These are phyloP conservation scores for Batillaria attramentaria DNA, from an alignment of 1,140 invertebrate species.

Conservation along the genomic window DNA sequence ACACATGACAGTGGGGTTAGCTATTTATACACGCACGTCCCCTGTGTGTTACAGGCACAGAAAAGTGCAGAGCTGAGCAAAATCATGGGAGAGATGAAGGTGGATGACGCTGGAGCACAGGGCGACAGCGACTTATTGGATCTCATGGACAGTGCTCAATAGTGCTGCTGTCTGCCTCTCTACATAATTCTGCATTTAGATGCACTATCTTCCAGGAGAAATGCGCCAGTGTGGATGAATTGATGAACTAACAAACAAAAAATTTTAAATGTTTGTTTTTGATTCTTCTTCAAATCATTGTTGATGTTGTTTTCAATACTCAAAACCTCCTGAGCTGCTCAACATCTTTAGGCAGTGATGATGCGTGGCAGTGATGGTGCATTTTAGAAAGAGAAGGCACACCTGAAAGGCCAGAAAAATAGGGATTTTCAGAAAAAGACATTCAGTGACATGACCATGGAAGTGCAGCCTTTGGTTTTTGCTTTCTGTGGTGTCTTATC, in stretches of 20 bases:
- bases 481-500: no score
- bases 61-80: constrained; percentile 57
- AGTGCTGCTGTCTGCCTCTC: no score
- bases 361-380: no score
- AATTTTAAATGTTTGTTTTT: no score
- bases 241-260: no score
- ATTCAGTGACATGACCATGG: neutral
- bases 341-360: no score
- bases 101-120: constrained; percentile 54
- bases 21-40: neutral
- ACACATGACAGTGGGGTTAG: neutral
- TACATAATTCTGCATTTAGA: no score
- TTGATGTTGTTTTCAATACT: neutral
- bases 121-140: constrained; percentile 60
- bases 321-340: neutral
- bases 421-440: no score
- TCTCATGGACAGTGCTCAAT: constrained; percentile 67
- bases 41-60: constrained; percentile 18
- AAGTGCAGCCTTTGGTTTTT: neutral
- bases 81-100: constrained; percentile 67
- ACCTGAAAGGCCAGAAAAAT: no score
- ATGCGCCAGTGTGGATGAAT: no score
- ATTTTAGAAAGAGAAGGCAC: no score
- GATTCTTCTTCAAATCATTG: neutral
- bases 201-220: no score